phyloP scores from a whole-genome alignment of 2,888 invertebrate genomes.

The Phlogophora meticulosa region DNA sequence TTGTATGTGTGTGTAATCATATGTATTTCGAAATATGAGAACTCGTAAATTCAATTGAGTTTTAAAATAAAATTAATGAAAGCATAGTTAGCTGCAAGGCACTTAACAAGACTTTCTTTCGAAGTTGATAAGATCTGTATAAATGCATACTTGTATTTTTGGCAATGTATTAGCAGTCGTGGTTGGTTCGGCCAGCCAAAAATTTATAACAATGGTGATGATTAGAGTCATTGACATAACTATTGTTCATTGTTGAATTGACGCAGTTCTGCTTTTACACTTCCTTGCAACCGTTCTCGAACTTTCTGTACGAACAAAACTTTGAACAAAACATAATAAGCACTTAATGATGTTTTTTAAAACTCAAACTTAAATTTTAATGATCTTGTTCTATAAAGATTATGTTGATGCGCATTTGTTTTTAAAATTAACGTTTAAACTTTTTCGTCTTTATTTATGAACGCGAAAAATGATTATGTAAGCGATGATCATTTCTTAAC shows the following conservation, averaged over 20 bases:
- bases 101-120: conserved; percentile 59
- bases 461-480: too few species aligned
- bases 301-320: conserved; percentile 17
- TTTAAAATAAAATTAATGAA: conserved; percentile 34
- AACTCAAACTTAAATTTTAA: not conserved
- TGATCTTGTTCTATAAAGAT: conserved; percentile 13
- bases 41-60: conserved; percentile 27
- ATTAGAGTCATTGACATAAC: conserved; percentile 70
- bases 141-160: conserved; percentile 51
- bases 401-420: not conserved
- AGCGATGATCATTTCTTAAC: too few species aligned
- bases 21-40: conserved; percentile 47
- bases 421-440: not conserved
- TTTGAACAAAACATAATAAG: conserved; percentile 11
- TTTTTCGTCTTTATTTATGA: too few species aligned
- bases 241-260: conserved; percentile 73
- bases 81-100: conserved; percentile 17
- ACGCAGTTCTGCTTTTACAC: conserved; percentile 64
- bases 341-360: not conserved
- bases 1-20: conserved; percentile 35
- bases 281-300: conserved; percentile 28
- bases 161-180: conserved; percentile 55
- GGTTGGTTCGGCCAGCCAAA: conserved; percentile 58
- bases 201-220: conserved; percentile 66
- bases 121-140: conserved; percentile 63